Percentiles rank a stretch among this genome's conserved stretches.
Evolutionary conservation across 2,888 invertebrate genomes (phyloP).

Genomic region (Sminthurinus aureus): DNA sequence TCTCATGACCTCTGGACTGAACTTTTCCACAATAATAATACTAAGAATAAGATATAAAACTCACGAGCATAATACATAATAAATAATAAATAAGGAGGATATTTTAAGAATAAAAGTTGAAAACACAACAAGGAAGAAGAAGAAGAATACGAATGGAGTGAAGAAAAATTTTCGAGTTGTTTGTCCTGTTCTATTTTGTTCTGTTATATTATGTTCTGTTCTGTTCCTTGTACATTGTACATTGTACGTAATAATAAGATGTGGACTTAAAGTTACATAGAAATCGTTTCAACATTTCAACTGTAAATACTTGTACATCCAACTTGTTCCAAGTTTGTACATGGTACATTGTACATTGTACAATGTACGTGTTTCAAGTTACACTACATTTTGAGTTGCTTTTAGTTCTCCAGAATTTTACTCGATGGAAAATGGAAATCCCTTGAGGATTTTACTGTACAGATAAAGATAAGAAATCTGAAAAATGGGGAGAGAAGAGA

Average conservation of each 20-base stretch:
- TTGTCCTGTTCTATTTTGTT: background rate
- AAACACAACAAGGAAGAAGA: background rate
- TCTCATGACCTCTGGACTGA: background rate
- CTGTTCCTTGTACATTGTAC: too few relatives aligned
- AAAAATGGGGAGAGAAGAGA: background rate
- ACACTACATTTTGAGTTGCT: background rate
- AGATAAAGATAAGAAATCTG: background rate
- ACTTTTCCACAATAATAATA: background rate
- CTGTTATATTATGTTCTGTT: background rate
- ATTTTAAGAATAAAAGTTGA: too few relatives aligned
- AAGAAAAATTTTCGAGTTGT: background rate
- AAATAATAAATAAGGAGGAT: background rate
- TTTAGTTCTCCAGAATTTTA: background rate
- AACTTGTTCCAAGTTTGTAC: too few relatives aligned
- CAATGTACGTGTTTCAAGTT: too few relatives aligned
- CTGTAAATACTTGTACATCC: background rate
- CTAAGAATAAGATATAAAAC: background rate
- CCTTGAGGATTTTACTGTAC: background rate
- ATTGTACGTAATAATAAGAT: background rate
- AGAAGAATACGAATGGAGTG: background rate
- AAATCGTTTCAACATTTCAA: conserved; percentile 13
- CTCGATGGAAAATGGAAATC: background rate
- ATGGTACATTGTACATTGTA: too few relatives aligned
- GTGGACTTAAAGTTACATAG: conserved; percentile 2
- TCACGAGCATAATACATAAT: background rate